A percentile compares a stretch with the other conserved stretches of the same genome.
Conservation (phyloP, 2,113 vertebrate species). For the Erpornis zantholeuca region DNA sequence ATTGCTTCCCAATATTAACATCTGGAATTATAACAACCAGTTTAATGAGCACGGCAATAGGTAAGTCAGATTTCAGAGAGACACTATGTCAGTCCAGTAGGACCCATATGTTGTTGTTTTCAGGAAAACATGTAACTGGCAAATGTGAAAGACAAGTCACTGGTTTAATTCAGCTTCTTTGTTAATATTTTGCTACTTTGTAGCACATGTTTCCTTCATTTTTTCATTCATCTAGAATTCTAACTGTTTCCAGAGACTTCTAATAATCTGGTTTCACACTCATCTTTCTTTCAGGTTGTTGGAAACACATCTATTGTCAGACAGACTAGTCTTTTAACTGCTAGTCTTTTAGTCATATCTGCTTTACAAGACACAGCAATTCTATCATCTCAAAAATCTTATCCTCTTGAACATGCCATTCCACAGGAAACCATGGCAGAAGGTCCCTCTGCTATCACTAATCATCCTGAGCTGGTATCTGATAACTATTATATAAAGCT, state of each 20-base stretch:
- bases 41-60: background rate
- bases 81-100: background rate
- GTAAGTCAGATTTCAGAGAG: background rate
- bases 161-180: background rate
- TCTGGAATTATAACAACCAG: background rate
- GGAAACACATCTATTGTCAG: background rate
- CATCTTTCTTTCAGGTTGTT: background rate
- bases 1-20: background rate
- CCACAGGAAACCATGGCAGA: background rate
- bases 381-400: background rate
- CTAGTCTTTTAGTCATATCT: background rate
- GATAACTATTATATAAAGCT: background rate
- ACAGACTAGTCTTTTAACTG: background rate
- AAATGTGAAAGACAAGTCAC: background rate
- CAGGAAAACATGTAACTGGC: background rate
- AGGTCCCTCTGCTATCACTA: background rate
- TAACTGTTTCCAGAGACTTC: background rate
- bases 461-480: background rate
- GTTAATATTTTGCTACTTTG: background rate
- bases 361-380: background rate
- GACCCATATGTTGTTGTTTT: background rate
- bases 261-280: background rate
- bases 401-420: background rate
- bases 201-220: background rate
- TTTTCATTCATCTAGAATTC: background rate